Evolutionary conservation across 2,113 vertebrate species (phyloP).

Genomic region (Leucoraja erinaceus): DNA sequence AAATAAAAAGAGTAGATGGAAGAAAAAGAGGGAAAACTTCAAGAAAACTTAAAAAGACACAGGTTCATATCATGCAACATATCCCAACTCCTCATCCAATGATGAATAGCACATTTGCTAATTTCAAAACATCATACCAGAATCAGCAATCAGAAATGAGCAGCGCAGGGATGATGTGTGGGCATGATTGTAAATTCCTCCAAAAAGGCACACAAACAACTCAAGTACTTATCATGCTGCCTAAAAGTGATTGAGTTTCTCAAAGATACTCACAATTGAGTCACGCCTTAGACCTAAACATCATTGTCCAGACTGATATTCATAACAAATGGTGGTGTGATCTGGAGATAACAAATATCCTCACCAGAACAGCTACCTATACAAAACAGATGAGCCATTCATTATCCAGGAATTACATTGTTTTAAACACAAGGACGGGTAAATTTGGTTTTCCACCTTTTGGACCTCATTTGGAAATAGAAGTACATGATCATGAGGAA

Average conservation of each 20-base stretch:
- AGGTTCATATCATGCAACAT: background rate
- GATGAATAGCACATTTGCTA: background rate
- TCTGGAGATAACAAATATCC: background rate
- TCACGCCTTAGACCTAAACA: background rate
- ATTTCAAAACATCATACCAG: background rate
- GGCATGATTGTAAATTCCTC: background rate
- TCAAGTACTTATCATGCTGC: background rate
- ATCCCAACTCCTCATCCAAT: background rate
- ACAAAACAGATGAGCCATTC: background rate
- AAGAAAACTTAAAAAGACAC: background rate
- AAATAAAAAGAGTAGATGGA: background rate
- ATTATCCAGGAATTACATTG: background rate
- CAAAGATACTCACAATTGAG: background rate
- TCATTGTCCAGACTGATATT: background rate
- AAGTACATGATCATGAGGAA: conserved; percentile 92
- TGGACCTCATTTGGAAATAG: conserved; percentile 78
- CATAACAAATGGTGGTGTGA: background rate
- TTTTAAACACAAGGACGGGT: conserved; percentile 60
- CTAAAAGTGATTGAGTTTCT: background rate
- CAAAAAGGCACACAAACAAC: background rate
- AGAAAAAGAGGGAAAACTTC: background rate
- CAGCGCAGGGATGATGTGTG: background rate
- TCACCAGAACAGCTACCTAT: background rate
- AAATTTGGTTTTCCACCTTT: conserved; percentile 66
- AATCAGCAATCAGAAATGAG: background rate